phyloP scores from a whole-genome alignment of 2,113 vertebrate species.

The Paraplagusia blochii region DNA sequence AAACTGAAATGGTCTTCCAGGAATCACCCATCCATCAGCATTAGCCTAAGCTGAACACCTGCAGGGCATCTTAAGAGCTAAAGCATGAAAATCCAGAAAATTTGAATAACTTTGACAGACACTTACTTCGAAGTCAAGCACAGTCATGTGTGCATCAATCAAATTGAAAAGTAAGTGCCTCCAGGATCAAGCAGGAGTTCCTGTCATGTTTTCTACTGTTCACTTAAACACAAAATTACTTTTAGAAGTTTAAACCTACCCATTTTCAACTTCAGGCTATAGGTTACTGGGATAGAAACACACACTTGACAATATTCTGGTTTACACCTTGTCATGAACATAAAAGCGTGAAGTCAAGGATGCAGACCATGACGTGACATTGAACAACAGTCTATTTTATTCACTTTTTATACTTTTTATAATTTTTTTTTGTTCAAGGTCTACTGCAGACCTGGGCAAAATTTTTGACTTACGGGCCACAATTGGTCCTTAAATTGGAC shows the following conservation, averaged over 20 bases:
- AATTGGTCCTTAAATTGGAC: too few species aligned
- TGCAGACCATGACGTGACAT: not conserved
- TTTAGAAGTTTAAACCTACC: not conserved
- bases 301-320: not conserved
- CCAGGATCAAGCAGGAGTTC: not conserved
- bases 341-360: not conserved
- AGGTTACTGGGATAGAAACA: not conserved
- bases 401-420: too few species aligned
- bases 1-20: constrained; percentile 1
- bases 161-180: not conserved
- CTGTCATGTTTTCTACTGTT: constrained; percentile 1
- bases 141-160: constrained; percentile 7
- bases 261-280: not conserved
- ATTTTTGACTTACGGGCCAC: too few species aligned
- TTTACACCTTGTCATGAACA: not conserved
- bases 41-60: too few species aligned
- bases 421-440: too few species aligned
- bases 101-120: constrained; percentile 2
- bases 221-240: not conserved
- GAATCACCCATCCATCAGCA: not conserved
- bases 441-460: too few species aligned
- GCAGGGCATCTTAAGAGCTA: not conserved
- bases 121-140: constrained; percentile 7
- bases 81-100: not conserved
- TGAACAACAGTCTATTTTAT: not conserved